These are phyloP conservation scores for Grapholita molesta DNA, from an alignment of 1,140 invertebrate species.

Conservation along the genomic window DNA sequence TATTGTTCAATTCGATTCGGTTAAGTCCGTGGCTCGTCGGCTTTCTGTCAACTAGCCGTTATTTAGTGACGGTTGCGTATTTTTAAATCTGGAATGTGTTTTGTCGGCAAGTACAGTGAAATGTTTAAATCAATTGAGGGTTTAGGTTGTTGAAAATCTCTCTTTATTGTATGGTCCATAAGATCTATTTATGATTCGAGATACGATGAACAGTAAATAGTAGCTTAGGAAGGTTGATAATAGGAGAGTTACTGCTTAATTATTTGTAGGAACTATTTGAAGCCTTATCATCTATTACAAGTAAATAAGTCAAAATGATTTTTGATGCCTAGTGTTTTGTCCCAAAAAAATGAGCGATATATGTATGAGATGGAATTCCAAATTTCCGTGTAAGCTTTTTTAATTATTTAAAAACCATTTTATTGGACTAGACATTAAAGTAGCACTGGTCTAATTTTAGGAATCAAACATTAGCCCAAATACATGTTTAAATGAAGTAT, in stretches of 20 bases:
- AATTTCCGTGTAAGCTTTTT: too few species aligned
- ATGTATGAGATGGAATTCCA: too few species aligned
- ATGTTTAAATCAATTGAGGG: conserved; percentile 4
- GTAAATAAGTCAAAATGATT: too few species aligned
- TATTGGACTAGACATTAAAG: too few species aligned
- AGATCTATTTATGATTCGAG: neutral
- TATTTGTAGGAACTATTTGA: neutral
- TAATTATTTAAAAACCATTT: too few species aligned
- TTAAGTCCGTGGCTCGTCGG: conserved; percentile 34
- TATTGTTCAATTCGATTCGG: conserved; percentile 65
- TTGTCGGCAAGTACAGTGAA: conserved; percentile 32
- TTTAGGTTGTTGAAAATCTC: neutral
- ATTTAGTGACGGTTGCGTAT: conserved; percentile 61
- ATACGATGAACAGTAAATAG: neutral
- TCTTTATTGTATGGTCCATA: neutral
- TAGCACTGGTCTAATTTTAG: too few species aligned
- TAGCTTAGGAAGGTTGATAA: conserved; percentile 14
- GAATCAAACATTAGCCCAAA: too few species aligned
- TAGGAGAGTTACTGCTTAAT: conserved; percentile 14
- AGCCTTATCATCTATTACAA: too few species aligned
- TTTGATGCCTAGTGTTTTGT: too few species aligned
- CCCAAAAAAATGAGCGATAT: too few species aligned
- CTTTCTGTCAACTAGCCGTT: conserved; percentile 47
- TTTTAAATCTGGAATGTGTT: conserved; percentile 63
- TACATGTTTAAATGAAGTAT: too few species aligned